These are phyloP conservation scores for Colinus virginianus DNA, from an alignment of 2,113 vertebrate species.

Conservation along the genomic window DNA sequence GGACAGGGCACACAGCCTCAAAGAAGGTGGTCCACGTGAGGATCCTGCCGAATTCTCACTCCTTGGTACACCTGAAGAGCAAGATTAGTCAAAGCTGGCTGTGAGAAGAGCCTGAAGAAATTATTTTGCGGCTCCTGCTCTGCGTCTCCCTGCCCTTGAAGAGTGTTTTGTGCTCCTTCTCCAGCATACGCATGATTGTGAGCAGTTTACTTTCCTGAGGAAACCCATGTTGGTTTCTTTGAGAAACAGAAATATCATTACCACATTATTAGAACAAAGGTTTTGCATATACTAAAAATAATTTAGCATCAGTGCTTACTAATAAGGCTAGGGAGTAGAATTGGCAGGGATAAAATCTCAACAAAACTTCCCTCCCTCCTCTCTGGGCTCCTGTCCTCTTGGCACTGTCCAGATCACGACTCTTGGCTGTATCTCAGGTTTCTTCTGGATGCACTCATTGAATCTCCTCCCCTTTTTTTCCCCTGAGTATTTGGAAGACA, in stretches of 20 bases:
- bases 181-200: not conserved
- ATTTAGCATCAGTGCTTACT: not conserved
- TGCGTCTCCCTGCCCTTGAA: not conserved
- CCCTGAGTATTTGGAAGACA: slow-evolving; percentile 31
- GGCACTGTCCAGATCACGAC: slow-evolving; percentile 69
- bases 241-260: not conserved
- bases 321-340: not conserved
- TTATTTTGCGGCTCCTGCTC: not conserved
- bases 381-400: slow-evolving; percentile 13
- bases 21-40: not conserved
- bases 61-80: not conserved
- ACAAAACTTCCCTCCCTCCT: slow-evolving; percentile 41
- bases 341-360: slow-evolving; percentile 38
- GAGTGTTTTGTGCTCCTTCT: not conserved
- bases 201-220: not conserved
- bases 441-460: slow-evolving; percentile 27
- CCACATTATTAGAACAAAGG: not conserved
- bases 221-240: not conserved
- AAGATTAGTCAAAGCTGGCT: not conserved
- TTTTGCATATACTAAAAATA: slow-evolving; percentile 9
- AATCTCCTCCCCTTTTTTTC: slow-evolving; percentile 46
- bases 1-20: fast-evolving
- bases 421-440: slow-evolving; percentile 50
- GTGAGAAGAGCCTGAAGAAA: not conserved
- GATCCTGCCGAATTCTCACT: not conserved